Base-by-base conservation (phyloP, 2,888 invertebrate genomes). In the Eumacrocentrus americanus region DNA sequence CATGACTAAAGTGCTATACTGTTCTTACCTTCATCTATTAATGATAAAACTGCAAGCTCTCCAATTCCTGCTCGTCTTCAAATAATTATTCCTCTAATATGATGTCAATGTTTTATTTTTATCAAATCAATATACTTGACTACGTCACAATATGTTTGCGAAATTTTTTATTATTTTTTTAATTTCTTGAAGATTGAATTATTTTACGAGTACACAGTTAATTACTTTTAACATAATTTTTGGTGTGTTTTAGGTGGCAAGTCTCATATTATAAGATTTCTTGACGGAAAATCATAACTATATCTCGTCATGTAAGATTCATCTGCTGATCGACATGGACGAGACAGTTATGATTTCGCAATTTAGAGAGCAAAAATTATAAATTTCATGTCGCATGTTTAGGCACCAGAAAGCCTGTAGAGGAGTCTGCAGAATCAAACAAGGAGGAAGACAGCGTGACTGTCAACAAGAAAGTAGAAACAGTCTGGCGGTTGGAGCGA, bases 401-500 rank as follows among this genome's bases (percentile, higher is more conserved):
- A 80, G 80, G 80, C 72, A 76, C 67, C 70, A 77, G 71, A 75
- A 78, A 74, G 66, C 70, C 66, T 67, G 61, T 70, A 64, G 72
- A 70, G 60, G 72, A 76, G 62, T 64, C 72, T 65, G 55, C 71
- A 61, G 48, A 48, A 29, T 59, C 64, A 58, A 64, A 62, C 58
- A 70, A 68, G 62, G 72, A 72, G 71, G 71, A 69, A 58, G 71
- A 68, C 62, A 73, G 69, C 51, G 59, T 56, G 67, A 65, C 68
- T 68, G 46, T 52, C 63, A 70, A 65, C 68, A 75, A 76, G 74
- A 74, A 67, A 67, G 59, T 61, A 62, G 70, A 72, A 68, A 67
- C 70, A 66, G 67, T 71, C 58, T 81, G 80, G 80, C 71, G 68
- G 65, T 66, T 81, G 70, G 72, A 76, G 70, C 70, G 76, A 65